Evolutionary conservation across 1,140 invertebrate species (phyloP).

Genomic region (Phthorimaea operculella): DNA sequence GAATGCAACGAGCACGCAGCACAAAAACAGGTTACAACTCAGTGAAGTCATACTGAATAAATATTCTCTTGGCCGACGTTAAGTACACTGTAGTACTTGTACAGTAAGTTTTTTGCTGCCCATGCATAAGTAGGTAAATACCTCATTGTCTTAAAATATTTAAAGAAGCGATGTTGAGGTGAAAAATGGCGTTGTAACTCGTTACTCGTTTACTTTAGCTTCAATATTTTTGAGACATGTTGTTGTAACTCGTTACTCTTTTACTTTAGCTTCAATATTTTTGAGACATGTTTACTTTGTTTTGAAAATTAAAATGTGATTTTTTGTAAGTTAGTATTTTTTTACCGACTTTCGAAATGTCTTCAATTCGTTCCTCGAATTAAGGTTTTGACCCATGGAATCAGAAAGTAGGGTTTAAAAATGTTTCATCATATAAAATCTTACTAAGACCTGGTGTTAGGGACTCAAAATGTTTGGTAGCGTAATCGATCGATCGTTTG

Average conservation of each 20-base stretch:
- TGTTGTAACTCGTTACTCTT: neutral
- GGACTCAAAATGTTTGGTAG: too few relatives aligned
- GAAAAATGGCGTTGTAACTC: neutral
- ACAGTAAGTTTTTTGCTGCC: conserved; percentile 2
- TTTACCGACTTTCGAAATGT: too few relatives aligned
- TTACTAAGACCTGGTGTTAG: too few relatives aligned
- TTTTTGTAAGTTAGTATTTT: too few relatives aligned
- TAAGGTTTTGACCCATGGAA: too few relatives aligned
- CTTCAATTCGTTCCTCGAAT: too few relatives aligned
- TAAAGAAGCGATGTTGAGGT: neutral
- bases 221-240: neutral
- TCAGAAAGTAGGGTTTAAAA: too few relatives aligned
- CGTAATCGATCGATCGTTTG: too few relatives aligned
- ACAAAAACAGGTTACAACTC: conserved; percentile 44
- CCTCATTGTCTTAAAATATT: neutral
- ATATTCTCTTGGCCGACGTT: conserved; percentile 34
- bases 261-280: neutral
- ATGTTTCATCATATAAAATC: too few relatives aligned
- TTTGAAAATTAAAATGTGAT: conserved; percentile 31
- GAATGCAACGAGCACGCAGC: conserved; percentile 41
- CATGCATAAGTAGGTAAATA: conserved; percentile 3
- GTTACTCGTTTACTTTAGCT: neutral
- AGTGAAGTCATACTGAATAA: conserved; percentile 25
- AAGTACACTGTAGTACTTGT: conserved; percentile 32
- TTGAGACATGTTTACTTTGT: neutral